Evolutionary conservation across 2,113 vertebrate species (phyloP).

Genomic region (Perca flavescens): DNA sequence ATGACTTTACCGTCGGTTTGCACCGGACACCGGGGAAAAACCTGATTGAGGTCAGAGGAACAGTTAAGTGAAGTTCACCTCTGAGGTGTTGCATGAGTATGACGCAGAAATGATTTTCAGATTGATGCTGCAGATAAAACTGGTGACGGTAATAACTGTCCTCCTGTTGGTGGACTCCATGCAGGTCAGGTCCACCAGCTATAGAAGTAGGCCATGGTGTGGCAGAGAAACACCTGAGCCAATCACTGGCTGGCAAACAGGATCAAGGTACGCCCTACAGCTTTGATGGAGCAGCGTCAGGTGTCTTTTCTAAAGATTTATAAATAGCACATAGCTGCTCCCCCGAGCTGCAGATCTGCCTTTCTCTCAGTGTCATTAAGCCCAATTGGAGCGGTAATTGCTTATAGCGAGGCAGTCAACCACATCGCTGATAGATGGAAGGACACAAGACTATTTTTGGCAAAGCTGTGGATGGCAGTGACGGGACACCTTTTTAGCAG

Average conservation of each 20-base stretch:
- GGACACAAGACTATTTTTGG: conserved; percentile 70
- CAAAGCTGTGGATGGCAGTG: conserved; percentile 20
- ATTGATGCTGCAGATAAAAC: conserved; percentile 28
- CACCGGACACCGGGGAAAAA: not conserved
- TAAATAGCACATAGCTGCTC: conserved; percentile 77
- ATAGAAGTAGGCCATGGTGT: conserved; percentile 53
- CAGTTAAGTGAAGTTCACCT: not conserved
- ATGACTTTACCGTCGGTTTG: conserved; percentile 14
- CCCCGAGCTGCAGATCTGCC: conserved; percentile 67
- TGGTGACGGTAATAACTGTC: not conserved
- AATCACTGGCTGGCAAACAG: conserved; percentile 43
- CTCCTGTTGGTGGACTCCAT: not conserved
- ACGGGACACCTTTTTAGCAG: conserved; percentile 43
- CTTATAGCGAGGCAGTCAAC: conserved; percentile 78
- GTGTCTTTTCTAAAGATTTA: conserved; percentile 76
- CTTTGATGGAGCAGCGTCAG: conserved; percentile 72
- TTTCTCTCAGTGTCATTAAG: conserved; percentile 77
- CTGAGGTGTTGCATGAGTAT: not conserved
- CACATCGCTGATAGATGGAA: conserved; percentile 72
- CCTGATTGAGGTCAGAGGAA: not conserved
- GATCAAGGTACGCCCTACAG: conserved; percentile 33
- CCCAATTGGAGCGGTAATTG: conserved; percentile 80
- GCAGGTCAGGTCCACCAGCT: conserved; percentile 17
- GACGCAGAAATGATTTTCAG: conserved; percentile 3
- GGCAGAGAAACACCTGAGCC: conserved; percentile 52